Base-by-base conservation (phyloP, 1,140 invertebrate species). In the Lasioglossum albipes region DNA sequence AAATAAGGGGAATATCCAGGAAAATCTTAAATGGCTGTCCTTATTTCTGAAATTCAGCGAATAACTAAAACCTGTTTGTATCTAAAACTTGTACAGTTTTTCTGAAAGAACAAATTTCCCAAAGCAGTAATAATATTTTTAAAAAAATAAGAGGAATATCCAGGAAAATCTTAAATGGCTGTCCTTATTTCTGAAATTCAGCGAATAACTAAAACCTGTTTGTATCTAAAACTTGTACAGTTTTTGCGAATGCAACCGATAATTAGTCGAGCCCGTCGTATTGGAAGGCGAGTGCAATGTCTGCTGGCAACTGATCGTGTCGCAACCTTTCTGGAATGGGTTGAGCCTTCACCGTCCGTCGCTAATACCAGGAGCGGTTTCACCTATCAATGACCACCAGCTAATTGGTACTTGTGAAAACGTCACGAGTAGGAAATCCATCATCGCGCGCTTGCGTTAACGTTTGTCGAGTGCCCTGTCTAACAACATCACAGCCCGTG, bases 361-460 rank as follows among this genome's bases (percentile, higher is more conserved):
- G 84, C 72, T 74, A 82, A 82, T 82, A 76, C 83, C 75, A 72
- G 76, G 57, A 85, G 84, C 76, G 49, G 76, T 86, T 83, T 86
- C 84, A 73, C 84, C 84, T 78, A 87, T 87, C 85, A 72, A 86
- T 85, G 84, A 85, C 77, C 76, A 85, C 42, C 61, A 62, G 57
- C 77, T 86, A 86, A 86, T 87, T 86, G 84, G 82, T 77, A 72
- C 82, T 86, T 82, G 84, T 86, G 85, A 86, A 87, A 87, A 87
- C 75, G 73, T 83, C 64, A 49, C 62, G 76, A 27, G 27, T 76
- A 81, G 73, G 71, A 76, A 76, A 81, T 82, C 80, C 49, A 57
- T 31, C 79, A 69, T 70, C 59, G 61, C n/a, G 70, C 73, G 57
- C 73, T 80, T 77, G 71, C 73, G 57, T 67, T 75, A 73, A 49